Conservation (phyloP, 2,797 vertebrate genomes). For the Nannoperca australis region DNA sequence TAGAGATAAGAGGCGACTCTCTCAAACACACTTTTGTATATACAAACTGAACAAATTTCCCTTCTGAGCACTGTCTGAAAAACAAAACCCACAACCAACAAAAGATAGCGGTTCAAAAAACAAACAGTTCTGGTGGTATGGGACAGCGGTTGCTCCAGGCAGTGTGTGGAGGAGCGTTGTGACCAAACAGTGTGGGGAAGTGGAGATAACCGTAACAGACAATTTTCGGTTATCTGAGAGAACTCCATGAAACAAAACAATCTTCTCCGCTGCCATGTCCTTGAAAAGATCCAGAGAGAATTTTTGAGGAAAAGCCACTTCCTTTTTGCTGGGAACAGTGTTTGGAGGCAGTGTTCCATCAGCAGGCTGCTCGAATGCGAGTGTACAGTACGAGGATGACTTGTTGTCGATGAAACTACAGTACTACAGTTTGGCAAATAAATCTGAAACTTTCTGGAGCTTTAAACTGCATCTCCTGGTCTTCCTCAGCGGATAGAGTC, state of each 20-base stretch:
- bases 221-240: constrained; percentile 71
- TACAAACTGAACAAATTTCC: constrained; percentile 71
- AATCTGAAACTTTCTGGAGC: neutral
- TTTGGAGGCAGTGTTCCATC: constrained; percentile 29
- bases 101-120: constrained; percentile 70
- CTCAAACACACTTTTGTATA: constrained; percentile 68
- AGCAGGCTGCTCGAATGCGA: constrained; percentile 12
- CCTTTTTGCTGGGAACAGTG: constrained; percentile 63
- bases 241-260: constrained; percentile 73
- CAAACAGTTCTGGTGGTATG: constrained; percentile 55
- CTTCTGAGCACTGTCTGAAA: constrained; percentile 58
- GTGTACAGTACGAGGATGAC: constrained; percentile 52
- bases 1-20: constrained; percentile 73
- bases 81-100: constrained; percentile 68
- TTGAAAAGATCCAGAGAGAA: constrained; percentile 72
- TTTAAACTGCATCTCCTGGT: neutral
- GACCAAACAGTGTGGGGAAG: constrained; percentile 68
- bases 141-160: constrained; percentile 51
- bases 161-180: constrained; percentile 46
- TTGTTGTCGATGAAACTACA: no score
- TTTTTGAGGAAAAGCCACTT: constrained; percentile 76
- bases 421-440: no score
- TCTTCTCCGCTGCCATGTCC: constrained; percentile 53
- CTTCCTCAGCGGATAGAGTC: neutral
- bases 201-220: constrained; percentile 73